Evolutionary conservation across 1,140 invertebrate genomes (phyloP).

Genomic region (Panagrolaimus sp.): DNA sequence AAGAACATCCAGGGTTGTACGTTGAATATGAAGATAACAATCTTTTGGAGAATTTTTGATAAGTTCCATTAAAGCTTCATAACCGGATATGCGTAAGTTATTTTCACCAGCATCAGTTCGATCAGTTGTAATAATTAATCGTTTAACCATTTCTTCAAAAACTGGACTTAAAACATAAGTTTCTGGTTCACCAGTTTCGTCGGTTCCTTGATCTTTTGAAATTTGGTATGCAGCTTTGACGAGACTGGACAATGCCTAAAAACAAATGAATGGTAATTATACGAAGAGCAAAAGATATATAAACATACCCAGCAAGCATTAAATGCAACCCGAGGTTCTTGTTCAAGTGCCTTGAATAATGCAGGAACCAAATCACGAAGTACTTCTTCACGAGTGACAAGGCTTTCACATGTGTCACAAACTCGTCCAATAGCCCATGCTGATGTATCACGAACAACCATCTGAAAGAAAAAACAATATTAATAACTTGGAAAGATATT

Average conservation of each 20-base stretch:
- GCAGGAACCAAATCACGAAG: conserved; percentile 78
- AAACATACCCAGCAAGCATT: conserved; percentile 84
- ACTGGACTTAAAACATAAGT: conserved; percentile 88
- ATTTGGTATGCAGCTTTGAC: conserved; percentile 89
- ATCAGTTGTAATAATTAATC: conserved; percentile 87
- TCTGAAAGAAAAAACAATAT: conserved; percentile 22
- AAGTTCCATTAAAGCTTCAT: conserved; percentile 98
- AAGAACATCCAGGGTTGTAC: conserved; percentile 89
- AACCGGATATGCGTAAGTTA: conserved; percentile 89
- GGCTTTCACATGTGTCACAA: conserved; percentile 91
- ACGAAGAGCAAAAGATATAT: no score
- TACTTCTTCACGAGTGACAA: conserved; percentile 82
- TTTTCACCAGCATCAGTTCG: conserved; percentile 68
- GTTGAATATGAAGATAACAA: conserved; percentile 91
- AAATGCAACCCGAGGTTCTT: conserved; percentile 88
- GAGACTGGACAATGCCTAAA: conserved; percentile 77
- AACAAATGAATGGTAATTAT: no score
- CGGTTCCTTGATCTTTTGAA: conserved; percentile 65
- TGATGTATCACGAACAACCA: conserved; percentile 80
- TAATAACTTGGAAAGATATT: background rate
- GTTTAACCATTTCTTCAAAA: conserved; percentile 85
- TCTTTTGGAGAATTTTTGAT: conserved; percentile 97
- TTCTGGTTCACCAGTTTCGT: conserved; percentile 70
- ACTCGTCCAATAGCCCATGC: conserved; percentile 97
- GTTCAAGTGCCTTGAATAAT: conserved; percentile 75